Evolutionary conservation across 2,113 vertebrate species (phyloP), one percentile per base, ranked within the genome.

Genomic region (Patagioenas fasciata): DNA sequence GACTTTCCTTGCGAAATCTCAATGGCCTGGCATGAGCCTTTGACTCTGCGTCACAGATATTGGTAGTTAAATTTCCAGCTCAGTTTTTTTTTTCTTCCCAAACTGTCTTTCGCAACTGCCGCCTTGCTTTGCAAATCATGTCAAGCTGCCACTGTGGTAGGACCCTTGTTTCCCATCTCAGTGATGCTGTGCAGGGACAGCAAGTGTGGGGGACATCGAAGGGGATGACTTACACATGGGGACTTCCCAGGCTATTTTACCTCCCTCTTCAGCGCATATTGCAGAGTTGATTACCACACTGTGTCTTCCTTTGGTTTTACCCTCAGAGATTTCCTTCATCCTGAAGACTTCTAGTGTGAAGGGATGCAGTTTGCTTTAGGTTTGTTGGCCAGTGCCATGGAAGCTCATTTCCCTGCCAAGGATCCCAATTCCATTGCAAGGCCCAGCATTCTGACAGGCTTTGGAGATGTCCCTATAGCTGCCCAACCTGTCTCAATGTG

Each of bases 121-220:
- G 32, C 31, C n/a, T 69, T 3, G 9, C 83, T 77, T 82, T 57
- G 69, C 2, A 25, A 61, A 38, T 25, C 21, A 53, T 26, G 48
- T 40, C 0, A 4, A 53, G 51, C 66, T 47, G 54, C 54, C 88
- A 34, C 61, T 78, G 60, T 6, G 4, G 34, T 50, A 25, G 21
- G 72, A 90, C 13, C 29, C 26, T 48, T 0, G 0, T 61, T 48
- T 97, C n/a, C 38, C 26, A 2, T 9, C 44, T 36, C 57, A 50
- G 34, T 1, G 3, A 14, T 21, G 24, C 28, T 2, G 0, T 0
- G 0, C 7, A 42, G 71, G 38, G 16, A 65, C 29, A 71, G 56
- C 0, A 0, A 78, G 32, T 0, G 0, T 6, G 10, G 15, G 38
- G 44, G 47, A 2, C 51, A 34, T 2, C 58, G 32, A 23, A 3